Evolutionary conservation across 2,113 vertebrate species (phyloP).

Genomic region (Rousettus leschenaultii): DNA sequence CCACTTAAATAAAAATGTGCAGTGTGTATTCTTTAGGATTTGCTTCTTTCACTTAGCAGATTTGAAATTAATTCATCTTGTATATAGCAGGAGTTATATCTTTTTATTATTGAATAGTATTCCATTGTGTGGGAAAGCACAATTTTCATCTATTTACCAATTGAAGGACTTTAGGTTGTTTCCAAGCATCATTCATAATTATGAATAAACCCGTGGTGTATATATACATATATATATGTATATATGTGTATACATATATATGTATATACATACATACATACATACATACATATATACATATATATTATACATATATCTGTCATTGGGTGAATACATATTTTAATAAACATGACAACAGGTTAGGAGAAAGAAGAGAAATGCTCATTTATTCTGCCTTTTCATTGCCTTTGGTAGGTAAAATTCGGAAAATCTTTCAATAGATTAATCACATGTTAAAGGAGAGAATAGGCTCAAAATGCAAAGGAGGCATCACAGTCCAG

Average conservation of each 20-base stretch:
- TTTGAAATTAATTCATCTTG: background rate
- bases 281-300: background rate
- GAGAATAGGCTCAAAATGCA: background rate
- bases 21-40: background rate
- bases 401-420: background rate
- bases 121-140: background rate
- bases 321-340: background rate
- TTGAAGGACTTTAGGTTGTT: background rate
- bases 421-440: background rate
- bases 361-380: background rate
- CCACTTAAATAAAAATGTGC: background rate
- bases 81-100: background rate
- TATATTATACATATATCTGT: background rate
- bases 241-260: background rate
- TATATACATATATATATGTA: background rate
- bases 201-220: background rate
- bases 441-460: background rate
- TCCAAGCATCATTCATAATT: background rate
- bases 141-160: background rate
- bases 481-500: background rate
- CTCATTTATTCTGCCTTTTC: background rate
- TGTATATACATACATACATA: background rate
- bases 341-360: background rate
- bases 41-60: background rate
- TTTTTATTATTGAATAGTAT: background rate